A percentile compares a stretch with the other conserved stretches of the same genome.
These are phyloP conservation scores for Helicorthomorpha holstii DNA, from an alignment of 1,140 invertebrate genomes.

Conservation along the genomic window DNA sequence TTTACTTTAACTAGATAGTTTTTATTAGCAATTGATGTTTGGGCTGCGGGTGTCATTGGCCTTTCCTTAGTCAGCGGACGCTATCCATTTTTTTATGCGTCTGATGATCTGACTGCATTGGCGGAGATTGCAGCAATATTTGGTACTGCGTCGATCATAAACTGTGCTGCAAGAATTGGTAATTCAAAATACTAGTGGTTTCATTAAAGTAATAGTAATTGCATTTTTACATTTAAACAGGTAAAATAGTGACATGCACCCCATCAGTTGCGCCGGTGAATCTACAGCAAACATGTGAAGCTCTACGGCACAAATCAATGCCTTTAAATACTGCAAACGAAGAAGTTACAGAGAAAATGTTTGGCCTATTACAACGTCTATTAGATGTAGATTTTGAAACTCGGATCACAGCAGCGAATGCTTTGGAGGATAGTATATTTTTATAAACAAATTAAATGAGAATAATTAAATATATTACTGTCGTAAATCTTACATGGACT, in stretches of 20 bases:
- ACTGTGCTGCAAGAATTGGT: slow-evolving; percentile 49
- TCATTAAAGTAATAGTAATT: background rate
- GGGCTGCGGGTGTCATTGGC: slow-evolving; percentile 75
- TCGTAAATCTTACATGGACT: too few species aligned
- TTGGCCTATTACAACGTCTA: slow-evolving; percentile 51
- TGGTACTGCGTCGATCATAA: slow-evolving; percentile 46
- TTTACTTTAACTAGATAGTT: too few species aligned
- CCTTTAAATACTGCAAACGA: too few species aligned
- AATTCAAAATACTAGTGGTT: background rate
- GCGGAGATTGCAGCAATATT: slow-evolving; percentile 68
- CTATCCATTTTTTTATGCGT: slow-evolving; percentile 66
- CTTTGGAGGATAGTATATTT: slow-evolving; percentile 57
- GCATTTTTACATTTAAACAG: slow-evolving; percentile 16
- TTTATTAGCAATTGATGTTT: slow-evolving; percentile 65
- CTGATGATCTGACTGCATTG: slow-evolving; percentile 59
- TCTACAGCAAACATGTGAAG: slow-evolving; percentile 18
- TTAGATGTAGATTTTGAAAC: slow-evolving; percentile 54
- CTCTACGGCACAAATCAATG: too few species aligned
- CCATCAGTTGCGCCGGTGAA: slow-evolving; percentile 32
- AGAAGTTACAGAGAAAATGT: too few species aligned
- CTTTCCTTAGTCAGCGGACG: slow-evolving; percentile 56
- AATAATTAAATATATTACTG: too few species aligned
- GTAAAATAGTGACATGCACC: slow-evolving; percentile 36
- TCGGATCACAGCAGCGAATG: slow-evolving; percentile 51
- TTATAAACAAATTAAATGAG: too few species aligned